Evolutionary conservation across 2,888 invertebrate genomes (phyloP).

Genomic region (Dendrolimus houi): DNA sequence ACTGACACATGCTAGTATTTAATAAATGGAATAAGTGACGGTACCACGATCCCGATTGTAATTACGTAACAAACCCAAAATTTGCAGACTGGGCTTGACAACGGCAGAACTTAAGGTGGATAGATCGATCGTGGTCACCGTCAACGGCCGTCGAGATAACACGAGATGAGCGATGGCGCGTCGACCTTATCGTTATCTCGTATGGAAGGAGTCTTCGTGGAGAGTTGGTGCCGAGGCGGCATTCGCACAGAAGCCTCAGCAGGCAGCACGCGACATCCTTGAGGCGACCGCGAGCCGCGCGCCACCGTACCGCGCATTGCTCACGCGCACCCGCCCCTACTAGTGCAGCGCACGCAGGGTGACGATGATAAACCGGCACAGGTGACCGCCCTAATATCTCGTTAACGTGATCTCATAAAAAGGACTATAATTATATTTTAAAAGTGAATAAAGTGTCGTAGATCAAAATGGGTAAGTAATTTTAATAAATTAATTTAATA

Average conservation of each 20-base stretch:
- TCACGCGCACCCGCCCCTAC: constrained; percentile 36
- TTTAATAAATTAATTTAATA: constrained; percentile 4
- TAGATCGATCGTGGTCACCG: constrained; percentile 54
- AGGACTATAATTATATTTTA: constrained; percentile 34
- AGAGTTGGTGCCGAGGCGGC: constrained; percentile 43
- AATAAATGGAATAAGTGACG: background rate
- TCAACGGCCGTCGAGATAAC: constrained; percentile 46
- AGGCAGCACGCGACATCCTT: constrained; percentile 65
- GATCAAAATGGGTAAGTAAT: constrained; percentile 58
- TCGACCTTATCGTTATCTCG: constrained; percentile 65
- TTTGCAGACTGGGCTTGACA: constrained; percentile 18
- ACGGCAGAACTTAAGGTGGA: constrained; percentile 25
- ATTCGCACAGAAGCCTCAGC: constrained; percentile 71
- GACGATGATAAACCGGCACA: constrained; percentile 62
- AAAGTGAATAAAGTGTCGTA: constrained; percentile 58
- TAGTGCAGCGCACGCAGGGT: constrained; percentile 37
- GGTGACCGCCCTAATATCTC: constrained; percentile 39
- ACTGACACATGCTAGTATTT: no score
- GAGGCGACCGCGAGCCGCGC: constrained; percentile 38
- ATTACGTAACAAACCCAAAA: constrained; percentile 32
- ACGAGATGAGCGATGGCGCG: constrained; percentile 59
- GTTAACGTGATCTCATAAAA: constrained; percentile 50
- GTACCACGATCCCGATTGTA: background rate
- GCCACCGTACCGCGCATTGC: constrained; percentile 26
- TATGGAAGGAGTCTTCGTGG: constrained; percentile 61